Percentiles rank a stretch among this genome's conserved stretches.
phyloP scores from a whole-genome alignment of 2,113 vertebrate species.

The Tragelaphus imberbis region DNA sequence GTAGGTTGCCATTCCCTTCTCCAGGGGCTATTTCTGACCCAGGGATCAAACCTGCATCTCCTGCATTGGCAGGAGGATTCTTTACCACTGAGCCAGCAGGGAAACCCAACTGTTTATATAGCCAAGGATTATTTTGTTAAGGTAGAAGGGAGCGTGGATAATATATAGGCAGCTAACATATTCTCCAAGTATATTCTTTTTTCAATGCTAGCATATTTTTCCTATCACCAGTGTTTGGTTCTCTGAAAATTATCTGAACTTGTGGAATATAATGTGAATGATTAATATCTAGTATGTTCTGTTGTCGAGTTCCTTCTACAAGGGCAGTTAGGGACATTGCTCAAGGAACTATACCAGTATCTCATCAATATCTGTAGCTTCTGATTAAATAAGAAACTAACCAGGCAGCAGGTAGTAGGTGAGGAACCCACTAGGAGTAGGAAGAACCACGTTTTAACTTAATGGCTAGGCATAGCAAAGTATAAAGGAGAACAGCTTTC shows the following conservation, averaged over 20 bases:
- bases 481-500: not conserved
- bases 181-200: not conserved
- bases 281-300: not conserved
- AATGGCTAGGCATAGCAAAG: not conserved
- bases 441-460: not conserved
- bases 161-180: not conserved
- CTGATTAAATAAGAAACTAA: not conserved
- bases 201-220: not conserved
- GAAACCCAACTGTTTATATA: not conserved
- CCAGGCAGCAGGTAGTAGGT: not conserved
- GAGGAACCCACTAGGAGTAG: not conserved
- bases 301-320: not conserved
- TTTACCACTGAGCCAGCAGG: not conserved
- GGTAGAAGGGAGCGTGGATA: not conserved
- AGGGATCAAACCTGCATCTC: not conserved
- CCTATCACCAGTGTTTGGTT: not conserved
- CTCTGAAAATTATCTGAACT: not conserved
- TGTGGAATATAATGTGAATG: not conserved
- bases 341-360: not conserved
- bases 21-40: not conserved
- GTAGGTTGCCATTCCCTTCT: not conserved
- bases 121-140: not conserved
- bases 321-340: not conserved
- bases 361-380: not conserved
- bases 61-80: not conserved